Conservation (phyloP, 2,888 invertebrate species). For the Temnothorax unifasciatus region DNA sequence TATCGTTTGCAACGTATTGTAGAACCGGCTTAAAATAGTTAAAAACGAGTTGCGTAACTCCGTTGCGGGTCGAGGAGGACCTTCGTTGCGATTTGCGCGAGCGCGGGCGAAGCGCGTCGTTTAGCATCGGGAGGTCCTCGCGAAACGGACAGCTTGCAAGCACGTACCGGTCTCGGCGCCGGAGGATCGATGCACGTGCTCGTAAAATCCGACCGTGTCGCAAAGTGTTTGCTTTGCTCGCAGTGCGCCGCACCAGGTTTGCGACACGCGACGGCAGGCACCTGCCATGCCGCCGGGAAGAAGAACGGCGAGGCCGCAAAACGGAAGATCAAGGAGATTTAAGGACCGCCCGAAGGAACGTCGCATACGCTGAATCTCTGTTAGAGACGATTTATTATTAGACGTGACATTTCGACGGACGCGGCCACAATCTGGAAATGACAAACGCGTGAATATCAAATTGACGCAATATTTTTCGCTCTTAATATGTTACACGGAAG, state of each 20-base stretch:
- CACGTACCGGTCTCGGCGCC: background rate
- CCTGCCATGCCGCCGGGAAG: conserved; percentile 8
- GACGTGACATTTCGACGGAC: background rate
- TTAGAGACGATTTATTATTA: conserved; percentile 16
- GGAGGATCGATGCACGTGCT: conserved; percentile 33
- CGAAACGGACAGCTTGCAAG: conserved; percentile 29
- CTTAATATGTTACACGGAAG: background rate
- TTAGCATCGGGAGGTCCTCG: background rate
- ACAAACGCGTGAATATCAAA: background rate
- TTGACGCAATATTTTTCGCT: background rate
- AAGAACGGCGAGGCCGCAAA: background rate
- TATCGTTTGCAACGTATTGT: no score
- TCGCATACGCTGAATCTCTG: background rate
- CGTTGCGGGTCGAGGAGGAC: background rate
- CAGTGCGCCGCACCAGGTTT: background rate
- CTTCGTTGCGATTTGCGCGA: conserved; percentile 28
- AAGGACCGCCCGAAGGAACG: background rate
- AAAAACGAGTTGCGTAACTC: conserved; percentile 33
- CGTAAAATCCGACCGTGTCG: conserved; percentile 18
- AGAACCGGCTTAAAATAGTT: conserved; percentile 7
- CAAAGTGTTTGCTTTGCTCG: conserved; percentile 15
- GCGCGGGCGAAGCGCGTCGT: background rate
- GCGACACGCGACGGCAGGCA: conserved; percentile 25
- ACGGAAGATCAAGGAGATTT: background rate
- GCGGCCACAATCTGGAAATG: background rate